These are phyloP conservation scores for Rallus limicola DNA, from an alignment of 2,113 vertebrate species.

Conservation along the genomic window DNA sequence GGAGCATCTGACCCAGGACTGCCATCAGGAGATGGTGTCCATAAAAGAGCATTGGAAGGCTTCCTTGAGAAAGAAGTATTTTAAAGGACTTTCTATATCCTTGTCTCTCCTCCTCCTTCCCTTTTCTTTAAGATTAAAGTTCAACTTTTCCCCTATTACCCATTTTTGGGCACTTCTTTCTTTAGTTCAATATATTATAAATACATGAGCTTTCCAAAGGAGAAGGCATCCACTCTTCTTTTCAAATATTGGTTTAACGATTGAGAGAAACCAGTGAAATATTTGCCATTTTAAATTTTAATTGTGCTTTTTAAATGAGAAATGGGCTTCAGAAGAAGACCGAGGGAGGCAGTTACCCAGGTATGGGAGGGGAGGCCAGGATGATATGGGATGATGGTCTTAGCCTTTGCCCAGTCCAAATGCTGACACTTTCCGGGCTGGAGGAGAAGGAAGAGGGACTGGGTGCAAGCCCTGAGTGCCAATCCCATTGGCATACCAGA, in stretches of 20 bases:
- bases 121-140: neutral
- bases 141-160: neutral
- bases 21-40: neutral
- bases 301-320: neutral
- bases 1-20: neutral
- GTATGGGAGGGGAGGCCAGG: neutral
- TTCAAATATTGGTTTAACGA: constrained; percentile 18
- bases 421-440: neutral
- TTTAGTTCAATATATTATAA: constrained; percentile 15
- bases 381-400: neutral
- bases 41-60: neutral
- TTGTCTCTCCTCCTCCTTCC: neutral
- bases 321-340: neutral
- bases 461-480: fast-evolving
- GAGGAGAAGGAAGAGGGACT: neutral
- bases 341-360: neutral
- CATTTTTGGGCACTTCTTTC: neutral
- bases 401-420: neutral
- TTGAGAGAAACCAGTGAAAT: constrained; percentile 1
- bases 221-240: neutral
- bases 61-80: neutral
- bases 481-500: neutral
- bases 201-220: neutral
- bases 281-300: constrained; percentile 1
- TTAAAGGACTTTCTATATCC: neutral